Conservation (phyloP, 2,888 invertebrate species). For the Xestoiulus laeticollis region DNA sequence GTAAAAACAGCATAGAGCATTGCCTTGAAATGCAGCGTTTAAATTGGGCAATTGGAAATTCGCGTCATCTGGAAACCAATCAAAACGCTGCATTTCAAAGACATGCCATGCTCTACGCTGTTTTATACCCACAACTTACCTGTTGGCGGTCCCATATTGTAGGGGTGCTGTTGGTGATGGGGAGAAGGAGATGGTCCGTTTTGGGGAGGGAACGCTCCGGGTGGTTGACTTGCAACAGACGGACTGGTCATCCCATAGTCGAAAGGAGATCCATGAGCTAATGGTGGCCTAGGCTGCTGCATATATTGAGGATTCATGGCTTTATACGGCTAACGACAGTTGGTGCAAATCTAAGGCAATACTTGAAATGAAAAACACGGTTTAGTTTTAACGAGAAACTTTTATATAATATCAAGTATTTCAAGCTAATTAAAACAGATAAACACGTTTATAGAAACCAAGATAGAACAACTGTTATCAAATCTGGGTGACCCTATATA, state of each 20-base stretch:
- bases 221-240: neutral
- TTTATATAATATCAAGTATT: neutral
- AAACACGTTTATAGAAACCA: neutral
- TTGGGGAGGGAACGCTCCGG: neutral
- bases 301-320: constrained; percentile 47
- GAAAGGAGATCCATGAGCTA: constrained; percentile 24
- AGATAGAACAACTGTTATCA: neutral
- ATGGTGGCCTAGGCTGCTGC: constrained; percentile 40
- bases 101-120: too few relatives aligned
- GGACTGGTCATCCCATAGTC: neutral
- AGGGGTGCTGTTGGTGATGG: neutral
- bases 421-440: neutral
- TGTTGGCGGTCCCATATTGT: neutral
- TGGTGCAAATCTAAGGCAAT: neutral
- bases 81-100: too few relatives aligned
- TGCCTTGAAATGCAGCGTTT: too few relatives aligned
- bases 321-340: neutral
- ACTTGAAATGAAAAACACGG: neutral
- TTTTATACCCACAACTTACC: neutral
- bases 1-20: too few relatives aligned
- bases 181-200: constrained; percentile 31
- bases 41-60: too few relatives aligned
- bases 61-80: too few relatives aligned
- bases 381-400: neutral
- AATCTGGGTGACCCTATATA: neutral